These are phyloP conservation scores for Phrynosoma platyrhinos DNA, from an alignment of 2,113 vertebrate species.

Conservation along the genomic window DNA sequence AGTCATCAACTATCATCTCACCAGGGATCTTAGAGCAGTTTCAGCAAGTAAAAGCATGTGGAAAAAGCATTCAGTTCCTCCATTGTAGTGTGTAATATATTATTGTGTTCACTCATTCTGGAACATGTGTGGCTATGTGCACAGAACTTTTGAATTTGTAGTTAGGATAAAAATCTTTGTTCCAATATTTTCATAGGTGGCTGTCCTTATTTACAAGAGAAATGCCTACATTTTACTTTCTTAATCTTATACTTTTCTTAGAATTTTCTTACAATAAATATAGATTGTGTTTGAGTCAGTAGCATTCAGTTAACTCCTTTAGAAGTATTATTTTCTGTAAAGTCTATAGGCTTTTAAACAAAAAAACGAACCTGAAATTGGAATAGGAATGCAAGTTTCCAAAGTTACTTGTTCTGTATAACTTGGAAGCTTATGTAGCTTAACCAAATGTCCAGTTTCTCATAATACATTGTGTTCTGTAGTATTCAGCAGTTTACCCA, in stretches of 20 bases:
- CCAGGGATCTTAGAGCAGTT: slow-evolving; percentile 72
- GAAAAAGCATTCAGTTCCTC: slow-evolving; percentile 74
- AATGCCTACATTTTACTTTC: background rate
- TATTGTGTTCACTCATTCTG: slow-evolving; percentile 40
- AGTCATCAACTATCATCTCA: slow-evolving; percentile 81
- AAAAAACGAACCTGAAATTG: background rate
- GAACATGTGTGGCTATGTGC: background rate
- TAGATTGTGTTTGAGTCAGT: slow-evolving; percentile 37
- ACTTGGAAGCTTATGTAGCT: slow-evolving; percentile 38
- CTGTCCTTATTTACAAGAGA: slow-evolving; percentile 35
- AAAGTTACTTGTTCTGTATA: slow-evolving; percentile 1
- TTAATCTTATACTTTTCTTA: background rate
- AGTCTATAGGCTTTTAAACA: background rate
- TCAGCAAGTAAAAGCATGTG: slow-evolving; percentile 68
- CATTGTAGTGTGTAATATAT: slow-evolving; percentile 67
- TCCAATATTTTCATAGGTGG: slow-evolving; percentile 27
- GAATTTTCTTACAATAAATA: slow-evolving; percentile 44
- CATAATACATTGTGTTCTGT: slow-evolving; percentile 34
- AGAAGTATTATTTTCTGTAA: background rate
- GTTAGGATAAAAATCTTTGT: slow-evolving; percentile 24
- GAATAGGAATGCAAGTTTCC: slow-evolving; percentile 22
- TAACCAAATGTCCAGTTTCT: slow-evolving; percentile 54
- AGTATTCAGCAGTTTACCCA: slow-evolving; percentile 41
- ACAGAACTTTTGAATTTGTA: slow-evolving; percentile 55
- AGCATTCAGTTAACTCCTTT: background rate